Base-by-base conservation (phyloP, 2,888 invertebrate species). In the Keiferia lycopersicella region DNA sequence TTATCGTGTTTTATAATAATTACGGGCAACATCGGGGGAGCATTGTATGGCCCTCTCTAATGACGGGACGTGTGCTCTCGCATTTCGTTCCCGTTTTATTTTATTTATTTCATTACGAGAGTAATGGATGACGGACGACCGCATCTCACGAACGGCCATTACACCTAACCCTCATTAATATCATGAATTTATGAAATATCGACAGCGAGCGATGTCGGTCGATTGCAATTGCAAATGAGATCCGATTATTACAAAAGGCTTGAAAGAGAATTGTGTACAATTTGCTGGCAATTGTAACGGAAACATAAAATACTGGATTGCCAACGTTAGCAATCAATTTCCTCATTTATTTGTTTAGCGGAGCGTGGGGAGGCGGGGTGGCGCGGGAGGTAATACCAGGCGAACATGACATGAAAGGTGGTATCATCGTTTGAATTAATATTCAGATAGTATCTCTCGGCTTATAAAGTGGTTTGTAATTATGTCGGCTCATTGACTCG, bases 1-100 rank as follows among this genome's bases (percentile, higher is more conserved):
- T 89, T 85, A 85, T 85, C 78, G 79, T 84, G 83, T 88, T 89
- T 88, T 87, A 87, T 87, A 87, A 88, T 88, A 88, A 89, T 88
- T 87, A 87, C 82, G 79, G 74, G 72, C 76, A 77, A 75, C 73
- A 74, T 73, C 76, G 71, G 76, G 81, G 80, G 82, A 75, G 76
- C 79, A 79, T 85, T 86, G 83, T 85, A 76, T 70, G 69, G 66
- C 50, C 20, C 48, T 22, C 71, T 72, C 77, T 81, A 82, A 83
- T 82, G 81, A 78, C 73, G 73, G 66, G 72, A 73, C 73, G 78
- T 72, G 76, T 73, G 74, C 70, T 78, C 76, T 78, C 73, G 65
- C 74, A 71, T 80, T 77, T 76, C 77, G 72, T 73, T 77, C 73
- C 73, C 69, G 67, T 45, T 45, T 45, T 45, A n/a, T 45, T 45